These are phyloP conservation scores for Trachymyrmex cornetzi DNA, from an alignment of 1,140 invertebrate genomes.

Conservation along the genomic window DNA sequence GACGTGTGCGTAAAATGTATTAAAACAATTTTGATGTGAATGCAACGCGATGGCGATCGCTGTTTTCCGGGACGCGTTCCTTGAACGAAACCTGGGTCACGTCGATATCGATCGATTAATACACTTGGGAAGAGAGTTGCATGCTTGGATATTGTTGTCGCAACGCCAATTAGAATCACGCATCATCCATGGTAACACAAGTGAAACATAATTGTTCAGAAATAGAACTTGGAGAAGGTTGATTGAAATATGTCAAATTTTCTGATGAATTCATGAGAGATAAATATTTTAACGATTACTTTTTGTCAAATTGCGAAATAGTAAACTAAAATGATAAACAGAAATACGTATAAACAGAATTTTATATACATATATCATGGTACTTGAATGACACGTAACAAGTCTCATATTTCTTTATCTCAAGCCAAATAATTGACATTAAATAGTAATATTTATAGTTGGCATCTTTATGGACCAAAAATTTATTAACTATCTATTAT, in stretches of 20 bases:
- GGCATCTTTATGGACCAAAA: background rate
- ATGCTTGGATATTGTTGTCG: constrained; percentile 45
- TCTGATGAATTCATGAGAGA: background rate
- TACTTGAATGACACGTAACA: background rate
- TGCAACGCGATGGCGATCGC: constrained; percentile 16
- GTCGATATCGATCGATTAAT: constrained; percentile 75
- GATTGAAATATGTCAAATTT: background rate
- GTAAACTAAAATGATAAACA: background rate
- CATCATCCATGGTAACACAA: constrained; percentile 35
- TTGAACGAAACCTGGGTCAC: constrained; percentile 57
- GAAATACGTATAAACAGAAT: background rate
- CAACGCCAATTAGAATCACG: constrained; percentile 34
- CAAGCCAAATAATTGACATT: background rate
- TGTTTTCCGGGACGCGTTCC: constrained; percentile 47
- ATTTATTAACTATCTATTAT: background rate
- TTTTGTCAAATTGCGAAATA: background rate
- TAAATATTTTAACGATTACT: background rate
- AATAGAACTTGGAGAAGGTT: background rate
- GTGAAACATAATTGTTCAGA: constrained; percentile 30
- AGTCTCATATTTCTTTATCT: background rate
- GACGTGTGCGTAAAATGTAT: background rate
- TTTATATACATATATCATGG: background rate
- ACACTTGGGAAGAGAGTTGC: constrained; percentile 27
- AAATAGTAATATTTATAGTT: background rate
- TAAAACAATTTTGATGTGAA: background rate